phyloP scores from a whole-genome alignment of 2,113 vertebrate genomes.

The Nycticebus coucang region DNA sequence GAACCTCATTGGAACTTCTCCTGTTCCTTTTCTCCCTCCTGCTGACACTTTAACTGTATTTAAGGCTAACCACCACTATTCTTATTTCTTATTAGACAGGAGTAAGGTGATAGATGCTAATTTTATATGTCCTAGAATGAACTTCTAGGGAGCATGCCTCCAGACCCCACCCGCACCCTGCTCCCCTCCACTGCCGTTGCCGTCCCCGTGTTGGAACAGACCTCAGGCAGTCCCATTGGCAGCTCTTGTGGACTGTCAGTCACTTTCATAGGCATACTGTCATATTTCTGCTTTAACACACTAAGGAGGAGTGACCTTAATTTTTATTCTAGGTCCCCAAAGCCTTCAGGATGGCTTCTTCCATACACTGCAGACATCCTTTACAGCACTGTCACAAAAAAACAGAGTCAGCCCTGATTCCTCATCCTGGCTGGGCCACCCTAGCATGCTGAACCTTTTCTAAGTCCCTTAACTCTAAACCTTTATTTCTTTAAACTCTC shows the following conservation, averaged over 20 bases:
- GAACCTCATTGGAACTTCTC: background rate
- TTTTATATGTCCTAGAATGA: background rate
- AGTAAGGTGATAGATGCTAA: background rate
- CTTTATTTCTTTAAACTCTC: background rate
- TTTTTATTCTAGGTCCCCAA: background rate
- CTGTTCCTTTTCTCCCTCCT: background rate
- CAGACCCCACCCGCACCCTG: background rate
- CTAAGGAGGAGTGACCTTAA: background rate
- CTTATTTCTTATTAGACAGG: background rate
- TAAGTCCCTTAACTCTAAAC: background rate
- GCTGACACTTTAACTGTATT: background rate
- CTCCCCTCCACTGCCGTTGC: rapidly evolving
- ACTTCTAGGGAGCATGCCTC: background rate
- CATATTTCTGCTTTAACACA: background rate
- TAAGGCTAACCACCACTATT: background rate
- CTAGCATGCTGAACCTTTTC: background rate
- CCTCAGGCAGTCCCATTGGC: background rate
- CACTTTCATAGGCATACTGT: background rate
- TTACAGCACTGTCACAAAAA: background rate
- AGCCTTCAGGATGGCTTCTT: background rate
- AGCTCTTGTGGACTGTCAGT: background rate
- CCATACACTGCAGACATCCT: background rate
- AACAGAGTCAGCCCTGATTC: background rate
- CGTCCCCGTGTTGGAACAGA: background rate
- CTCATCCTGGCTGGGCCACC: background rate